Evolutionary conservation across 2,888 invertebrate genomes (phyloP), one percentile per base, ranked within the genome.

Genomic region (Scaptomyza polygonia): DNA sequence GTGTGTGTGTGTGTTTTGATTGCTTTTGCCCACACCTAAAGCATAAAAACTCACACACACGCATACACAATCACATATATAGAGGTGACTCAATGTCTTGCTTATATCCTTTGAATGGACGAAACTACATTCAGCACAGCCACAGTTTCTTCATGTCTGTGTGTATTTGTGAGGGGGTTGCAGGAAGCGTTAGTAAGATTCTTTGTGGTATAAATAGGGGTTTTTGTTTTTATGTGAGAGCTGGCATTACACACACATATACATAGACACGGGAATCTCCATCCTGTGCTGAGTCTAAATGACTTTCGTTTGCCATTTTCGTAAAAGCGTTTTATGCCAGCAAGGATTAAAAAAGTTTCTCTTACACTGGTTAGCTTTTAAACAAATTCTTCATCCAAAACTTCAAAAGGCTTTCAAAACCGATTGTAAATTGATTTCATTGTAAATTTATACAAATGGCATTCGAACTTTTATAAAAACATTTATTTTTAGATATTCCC

Each of bases 21-120:
- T 82, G 82, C 82, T 82, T 82, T 86, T 84, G 39, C 74, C 66
- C 79, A 69, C 66, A 55, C 75, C 48, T 40, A 32, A 45, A 12
- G 7, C 16, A 5, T n/a, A n/a, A 25, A 45, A 34, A 6, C 36
- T 12, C 44, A 32, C 14, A 34, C 44, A 53, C 43, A 62, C 52
- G 48, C 49, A 61, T 52, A 52, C 47, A 43, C 52, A 66, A 77
- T 48, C 49, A 61, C 49, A 61, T 55, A 52, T 49, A 43, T 49
- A 66, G 79, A 84, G 84, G 84, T 84, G 84, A 84, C 84, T 84
- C 84, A 84, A 82, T 79, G 80, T 86, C 86, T 81, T 79, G 79
- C 72, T 85, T 83, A 80, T 82, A 73, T 82, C 76, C 83, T 77
- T 77, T 34, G 77, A 55, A 59, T 68, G 62, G 63, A 61, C 58